A percentile compares a stretch with the other conserved stretches of the same genome.
Conservation (phyloP, 1,140 invertebrate genomes). For the Panagrolaimus sp. region DNA sequence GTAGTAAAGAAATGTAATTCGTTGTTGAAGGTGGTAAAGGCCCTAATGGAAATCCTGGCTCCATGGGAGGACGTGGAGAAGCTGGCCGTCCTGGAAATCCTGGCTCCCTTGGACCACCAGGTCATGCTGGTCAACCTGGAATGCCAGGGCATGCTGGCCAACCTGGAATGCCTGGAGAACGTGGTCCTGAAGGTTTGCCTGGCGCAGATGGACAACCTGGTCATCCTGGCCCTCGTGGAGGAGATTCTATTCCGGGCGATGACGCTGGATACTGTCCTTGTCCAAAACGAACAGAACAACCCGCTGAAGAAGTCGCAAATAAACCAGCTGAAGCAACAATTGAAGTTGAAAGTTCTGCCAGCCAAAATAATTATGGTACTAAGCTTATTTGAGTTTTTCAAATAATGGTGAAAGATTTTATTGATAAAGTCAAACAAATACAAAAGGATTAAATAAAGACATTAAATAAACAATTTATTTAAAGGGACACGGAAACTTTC, state of each 20-base stretch:
- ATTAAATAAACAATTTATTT: too few relatives aligned
- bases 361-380: too few relatives aligned
- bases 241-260: not conserved
- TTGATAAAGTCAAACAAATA: too few relatives aligned
- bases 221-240: not conserved
- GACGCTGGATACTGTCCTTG: constrained; percentile 13
- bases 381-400: too few relatives aligned
- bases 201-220: not conserved
- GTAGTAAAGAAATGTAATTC: too few relatives aligned
- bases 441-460: too few relatives aligned
- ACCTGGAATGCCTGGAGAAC: not conserved
- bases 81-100: not conserved
- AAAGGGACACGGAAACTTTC: not conserved
- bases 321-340: too few relatives aligned
- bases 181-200: not conserved
- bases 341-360: too few relatives aligned
- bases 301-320: too few relatives aligned
- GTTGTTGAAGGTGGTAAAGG: too few relatives aligned
- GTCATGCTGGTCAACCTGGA: not conserved
- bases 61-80: constrained; percentile 7
- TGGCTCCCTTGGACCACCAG: constrained; percentile 4
- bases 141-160: not conserved
- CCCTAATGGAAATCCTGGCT: not conserved
- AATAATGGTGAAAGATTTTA: too few relatives aligned
- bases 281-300: not conserved